Base-by-base conservation (phyloP, 1,140 invertebrate species). In the Caenorhabditis briggsae region DNA sequence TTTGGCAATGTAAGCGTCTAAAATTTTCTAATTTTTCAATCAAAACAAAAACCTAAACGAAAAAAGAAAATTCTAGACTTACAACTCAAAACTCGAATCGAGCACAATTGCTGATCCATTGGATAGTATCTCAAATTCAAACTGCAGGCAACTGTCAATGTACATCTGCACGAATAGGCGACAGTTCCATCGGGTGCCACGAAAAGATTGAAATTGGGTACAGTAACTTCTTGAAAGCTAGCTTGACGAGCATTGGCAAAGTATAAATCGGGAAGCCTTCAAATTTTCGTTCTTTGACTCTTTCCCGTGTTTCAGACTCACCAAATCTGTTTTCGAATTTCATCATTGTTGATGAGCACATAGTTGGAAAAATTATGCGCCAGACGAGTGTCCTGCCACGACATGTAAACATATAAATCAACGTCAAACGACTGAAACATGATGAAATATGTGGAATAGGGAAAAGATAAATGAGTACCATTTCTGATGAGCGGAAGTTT, bases 201-300 rank as follows among this genome's bases (percentile, higher is more conserved):
- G 23, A 93, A 90, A 58, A 94, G 87, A 87, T 93, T 92, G 82
- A 91, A 92, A 85, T 91, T 91, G 1, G 91, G 91, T 5, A 90
- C 90, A 18, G 90, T 92, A 53, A 91, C 90, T 33, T 92, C 82
- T 83, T 91, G 90, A 59, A 91, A 92, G 55, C 87, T 70, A 8
- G 90, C 83, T 12, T 70, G 82, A 46, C 90, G 82, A 18, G 90
- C 90, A 89, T 91, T 92, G 16, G 91, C 83, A 86, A 92, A 92
- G 87, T 92, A 92, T 12, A 92, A 78, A 83, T 92, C 91, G 18
- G 91, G 91, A 83, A 95, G 94, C 95, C 95, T 94, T 89, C 94
- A 94, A 65, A 41, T n/a, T 16, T 82, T 9, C 20, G 55, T 41
- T 5, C 20, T 46, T n/a, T 43, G n/a, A 11, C 12, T 20, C 11